These are phyloP conservation scores for Drosophila ogumai DNA, from an alignment of 1,140 invertebrate genomes.

Conservation along the genomic window DNA sequence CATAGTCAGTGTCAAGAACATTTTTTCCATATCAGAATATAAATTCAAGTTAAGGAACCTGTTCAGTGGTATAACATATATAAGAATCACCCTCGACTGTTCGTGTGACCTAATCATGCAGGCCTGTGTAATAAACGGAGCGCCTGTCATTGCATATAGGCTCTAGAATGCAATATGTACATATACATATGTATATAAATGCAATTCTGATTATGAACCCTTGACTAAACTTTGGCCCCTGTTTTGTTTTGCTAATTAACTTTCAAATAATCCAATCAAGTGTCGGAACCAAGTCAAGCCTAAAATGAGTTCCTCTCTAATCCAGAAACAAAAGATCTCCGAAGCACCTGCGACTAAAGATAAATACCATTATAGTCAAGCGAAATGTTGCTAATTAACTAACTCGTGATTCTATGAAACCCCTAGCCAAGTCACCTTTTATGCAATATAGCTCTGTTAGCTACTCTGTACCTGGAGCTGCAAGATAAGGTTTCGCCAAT, in stretches of 20 bases:
- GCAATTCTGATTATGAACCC: background rate
- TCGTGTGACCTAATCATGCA: background rate
- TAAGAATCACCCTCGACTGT: background rate
- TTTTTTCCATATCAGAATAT: too few species aligned
- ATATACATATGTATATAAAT: background rate
- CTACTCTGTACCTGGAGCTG: too few species aligned
- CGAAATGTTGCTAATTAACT: too few species aligned
- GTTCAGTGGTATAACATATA: too few species aligned
- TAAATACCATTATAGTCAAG: background rate
- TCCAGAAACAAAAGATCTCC: conserved; percentile 17
- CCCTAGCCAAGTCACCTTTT: too few species aligned
- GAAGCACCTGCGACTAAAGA: conserved; percentile 2
- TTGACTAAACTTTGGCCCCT: background rate
- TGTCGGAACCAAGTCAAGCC: background rate
- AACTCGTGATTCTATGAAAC: too few species aligned
- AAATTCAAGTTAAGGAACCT: too few species aligned
- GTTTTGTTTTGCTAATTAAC: conserved; percentile 4
- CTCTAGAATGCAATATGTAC: background rate
- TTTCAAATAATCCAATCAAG: conserved; percentile 14
- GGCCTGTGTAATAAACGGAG: background rate
- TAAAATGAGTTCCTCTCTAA: background rate
- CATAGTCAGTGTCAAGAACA: too few species aligned
- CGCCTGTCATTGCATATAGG: background rate
- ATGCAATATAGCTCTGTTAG: too few species aligned
- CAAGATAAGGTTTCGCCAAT: too few species aligned